Conservation (phyloP, 2,888 invertebrate species). For the Agriotes lineatus region DNA sequence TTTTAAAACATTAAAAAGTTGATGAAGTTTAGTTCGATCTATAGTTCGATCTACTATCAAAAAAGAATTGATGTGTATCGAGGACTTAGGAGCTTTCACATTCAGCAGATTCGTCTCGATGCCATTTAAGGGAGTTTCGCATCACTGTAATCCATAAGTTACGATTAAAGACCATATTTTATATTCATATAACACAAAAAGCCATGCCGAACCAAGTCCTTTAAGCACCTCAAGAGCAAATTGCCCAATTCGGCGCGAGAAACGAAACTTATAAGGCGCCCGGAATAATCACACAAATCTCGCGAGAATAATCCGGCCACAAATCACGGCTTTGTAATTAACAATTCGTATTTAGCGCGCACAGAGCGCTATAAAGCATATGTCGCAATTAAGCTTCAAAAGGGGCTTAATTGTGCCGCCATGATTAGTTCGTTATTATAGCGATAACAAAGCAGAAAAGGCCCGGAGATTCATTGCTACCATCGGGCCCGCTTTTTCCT, state of each 20-base stretch:
- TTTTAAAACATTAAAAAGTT: no score
- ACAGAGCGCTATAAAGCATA: slow-evolving; percentile 27
- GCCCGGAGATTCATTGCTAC: slow-evolving; percentile 19
- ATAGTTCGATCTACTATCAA: no score
- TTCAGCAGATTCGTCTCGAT: no score
- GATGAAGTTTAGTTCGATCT: no score
- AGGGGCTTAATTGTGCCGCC: slow-evolving; percentile 28
- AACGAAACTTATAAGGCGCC: not conserved
- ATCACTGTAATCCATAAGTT: no score
- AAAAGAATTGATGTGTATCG: no score
- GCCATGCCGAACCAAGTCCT: no score
- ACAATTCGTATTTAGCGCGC: slow-evolving; percentile 16
- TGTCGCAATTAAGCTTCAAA: slow-evolving; percentile 29
- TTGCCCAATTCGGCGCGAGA: not conserved
- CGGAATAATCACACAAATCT: slow-evolving; percentile 1
- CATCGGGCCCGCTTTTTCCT: slow-evolving; percentile 8
- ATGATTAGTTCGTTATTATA: slow-evolving; percentile 41
- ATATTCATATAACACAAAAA: no score
- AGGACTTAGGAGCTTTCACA: no score
- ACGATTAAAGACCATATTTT: no score
- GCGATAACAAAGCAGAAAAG: slow-evolving; percentile 20
- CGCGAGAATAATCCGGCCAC: not conserved
- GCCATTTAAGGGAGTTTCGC: no score
- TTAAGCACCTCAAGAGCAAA: no score
- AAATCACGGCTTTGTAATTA: slow-evolving; percentile 7